Conservation (phyloP, 2,888 invertebrate species). For the Amphipyra berbera region DNA sequence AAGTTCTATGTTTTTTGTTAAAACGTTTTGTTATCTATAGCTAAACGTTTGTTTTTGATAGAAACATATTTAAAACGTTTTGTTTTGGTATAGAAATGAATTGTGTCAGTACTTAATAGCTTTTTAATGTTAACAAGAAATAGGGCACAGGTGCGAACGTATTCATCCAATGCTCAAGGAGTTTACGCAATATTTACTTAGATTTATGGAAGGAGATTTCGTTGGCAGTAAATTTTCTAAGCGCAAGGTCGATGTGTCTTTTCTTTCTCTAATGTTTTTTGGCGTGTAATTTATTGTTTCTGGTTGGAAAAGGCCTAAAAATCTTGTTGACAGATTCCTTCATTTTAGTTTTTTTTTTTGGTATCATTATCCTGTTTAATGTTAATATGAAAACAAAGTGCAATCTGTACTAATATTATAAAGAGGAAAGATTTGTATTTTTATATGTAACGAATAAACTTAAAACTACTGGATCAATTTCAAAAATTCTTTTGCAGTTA, state of each 20-base stretch:
- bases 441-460: too few relatives aligned
- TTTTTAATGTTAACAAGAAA: slow-evolving; percentile 16
- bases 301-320: not conserved
- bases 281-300: not conserved
- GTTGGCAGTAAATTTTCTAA: slow-evolving; percentile 13
- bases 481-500: too few relatives aligned
- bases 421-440: too few relatives aligned
- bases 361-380: too few relatives aligned
- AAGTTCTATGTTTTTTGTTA: slow-evolving; percentile 1
- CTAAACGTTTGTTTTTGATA: not conserved
- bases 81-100: slow-evolving; percentile 2
- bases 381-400: not conserved
- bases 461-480: too few relatives aligned
- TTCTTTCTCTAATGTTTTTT: not conserved
- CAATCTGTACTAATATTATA: too few relatives aligned
- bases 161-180: slow-evolving; percentile 13
- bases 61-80: not conserved
- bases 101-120: not conserved
- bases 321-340: too few relatives aligned
- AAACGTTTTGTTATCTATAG: not conserved
- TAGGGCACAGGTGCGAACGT: slow-evolving; percentile 36
- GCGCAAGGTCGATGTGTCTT: not conserved
- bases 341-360: too few relatives aligned
- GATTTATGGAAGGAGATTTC: slow-evolving; percentile 12
- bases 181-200: slow-evolving; percentile 12